These are phyloP conservation scores for Phyllostomus hastatus DNA, from an alignment of 2,113 vertebrate species.

Conservation along the genomic window DNA sequence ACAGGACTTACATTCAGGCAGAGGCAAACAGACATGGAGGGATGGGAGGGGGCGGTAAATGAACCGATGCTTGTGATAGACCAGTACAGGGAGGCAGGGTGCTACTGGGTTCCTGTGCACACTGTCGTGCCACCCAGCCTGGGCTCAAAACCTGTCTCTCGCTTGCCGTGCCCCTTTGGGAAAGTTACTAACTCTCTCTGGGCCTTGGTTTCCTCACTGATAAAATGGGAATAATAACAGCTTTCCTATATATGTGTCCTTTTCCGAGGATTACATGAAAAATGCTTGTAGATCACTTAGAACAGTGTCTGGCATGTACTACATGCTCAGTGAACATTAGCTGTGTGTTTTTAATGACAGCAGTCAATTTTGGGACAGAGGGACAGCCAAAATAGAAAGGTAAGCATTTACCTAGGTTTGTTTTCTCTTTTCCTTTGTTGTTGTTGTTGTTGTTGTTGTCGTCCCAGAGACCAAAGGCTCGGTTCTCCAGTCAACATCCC, in stretches of 20 bases:
- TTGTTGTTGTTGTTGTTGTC: no score
- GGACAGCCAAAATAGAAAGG: background rate
- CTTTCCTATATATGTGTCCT: background rate
- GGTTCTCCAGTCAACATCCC: background rate
- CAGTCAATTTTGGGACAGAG: background rate
- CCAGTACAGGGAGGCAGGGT: accelerated
- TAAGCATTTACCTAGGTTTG: background rate
- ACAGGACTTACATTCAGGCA: background rate
- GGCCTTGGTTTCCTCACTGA: background rate
- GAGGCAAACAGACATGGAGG: background rate
- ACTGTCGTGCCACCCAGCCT: background rate
- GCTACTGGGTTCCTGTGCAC: background rate
- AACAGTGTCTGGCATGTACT: no score
- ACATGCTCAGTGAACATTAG: background rate
- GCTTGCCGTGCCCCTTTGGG: background rate
- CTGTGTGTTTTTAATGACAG: background rate
- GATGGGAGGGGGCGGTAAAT: background rate
- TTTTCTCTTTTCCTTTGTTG: background rate
- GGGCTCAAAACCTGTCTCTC: background rate
- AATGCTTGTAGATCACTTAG: background rate
- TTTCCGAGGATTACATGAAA: background rate
- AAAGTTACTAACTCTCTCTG: background rate
- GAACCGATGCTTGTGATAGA: background rate
- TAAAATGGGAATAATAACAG: background rate
- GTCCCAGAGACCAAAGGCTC: background rate